A percentile compares a stretch with the other conserved stretches of the same genome.
These are phyloP conservation scores for Macquaria australasica DNA, from an alignment of 2,113 vertebrate genomes.

Conservation along the genomic window DNA sequence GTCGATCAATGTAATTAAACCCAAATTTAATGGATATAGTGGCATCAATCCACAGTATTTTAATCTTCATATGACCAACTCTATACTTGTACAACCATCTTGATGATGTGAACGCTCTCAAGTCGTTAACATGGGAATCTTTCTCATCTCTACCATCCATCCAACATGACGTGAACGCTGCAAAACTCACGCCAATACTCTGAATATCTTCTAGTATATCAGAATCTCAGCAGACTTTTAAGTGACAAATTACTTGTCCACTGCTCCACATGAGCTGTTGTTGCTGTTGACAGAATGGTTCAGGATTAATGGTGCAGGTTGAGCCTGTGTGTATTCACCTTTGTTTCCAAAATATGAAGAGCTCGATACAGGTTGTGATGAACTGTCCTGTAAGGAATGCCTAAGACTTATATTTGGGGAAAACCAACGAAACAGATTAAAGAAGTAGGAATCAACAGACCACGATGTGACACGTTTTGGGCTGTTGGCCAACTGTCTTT, in stretches of 20 bases:
- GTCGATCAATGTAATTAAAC: too few species aligned
- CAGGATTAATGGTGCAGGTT: background rate
- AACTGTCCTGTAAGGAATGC: conserved; percentile 10
- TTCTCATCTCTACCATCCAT: background rate
- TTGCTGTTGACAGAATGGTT: background rate
- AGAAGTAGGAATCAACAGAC: background rate
- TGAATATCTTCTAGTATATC: background rate
- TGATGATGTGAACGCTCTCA: too few species aligned
- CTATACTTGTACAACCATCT: too few species aligned
- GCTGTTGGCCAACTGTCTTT: background rate
- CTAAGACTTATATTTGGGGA: conserved; percentile 22
- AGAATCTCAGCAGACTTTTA: background rate
- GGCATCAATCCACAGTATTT: too few species aligned
- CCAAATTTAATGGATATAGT: too few species aligned
- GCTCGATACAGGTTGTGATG: background rate
- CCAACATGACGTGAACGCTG: background rate
- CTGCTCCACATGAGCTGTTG: background rate
- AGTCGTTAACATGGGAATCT: background rate
- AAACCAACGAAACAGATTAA: conserved; percentile 26
- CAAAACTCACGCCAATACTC: background rate
- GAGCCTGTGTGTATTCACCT: background rate
- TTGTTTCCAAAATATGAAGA: conserved; percentile 3
- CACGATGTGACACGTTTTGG: background rate
- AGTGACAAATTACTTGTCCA: background rate
- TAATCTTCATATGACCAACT: too few species aligned